A percentile compares a stretch with the other conserved stretches of the same genome.
Evolutionary conservation across 2,797 vertebrate species (phyloP).

Genomic region (Mergus octosetaceus): DNA sequence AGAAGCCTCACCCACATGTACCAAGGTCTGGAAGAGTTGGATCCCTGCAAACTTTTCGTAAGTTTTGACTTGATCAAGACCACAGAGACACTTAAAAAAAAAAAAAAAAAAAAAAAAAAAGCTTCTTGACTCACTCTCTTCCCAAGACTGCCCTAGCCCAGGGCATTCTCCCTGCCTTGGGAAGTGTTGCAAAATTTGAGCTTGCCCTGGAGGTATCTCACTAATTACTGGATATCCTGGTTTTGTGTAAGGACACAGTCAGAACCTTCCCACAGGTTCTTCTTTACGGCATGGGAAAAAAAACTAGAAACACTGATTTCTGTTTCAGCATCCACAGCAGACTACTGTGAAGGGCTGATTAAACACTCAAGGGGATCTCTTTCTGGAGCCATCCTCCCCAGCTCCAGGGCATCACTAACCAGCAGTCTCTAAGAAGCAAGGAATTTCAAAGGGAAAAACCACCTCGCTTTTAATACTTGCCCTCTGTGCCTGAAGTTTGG

Average conservation of each 20-base stretch:
- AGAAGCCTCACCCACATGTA: background rate
- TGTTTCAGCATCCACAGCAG: conserved; percentile 36
- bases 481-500: conserved; percentile 47
- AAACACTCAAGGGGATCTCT: conserved; percentile 51
- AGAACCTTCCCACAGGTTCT: conserved; percentile 67
- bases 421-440: conserved; percentile 10
- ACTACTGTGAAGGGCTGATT: conserved; percentile 40
- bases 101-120: too few relatives aligned
- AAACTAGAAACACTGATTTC: conserved; percentile 22
- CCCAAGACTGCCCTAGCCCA: conserved; percentile 70
- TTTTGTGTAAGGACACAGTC: conserved; percentile 63
- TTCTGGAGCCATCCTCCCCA: conserved; percentile 55
- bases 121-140: conserved; percentile 58
- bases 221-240: conserved; percentile 71
- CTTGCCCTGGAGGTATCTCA: conserved; percentile 47
- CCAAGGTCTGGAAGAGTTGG: background rate
- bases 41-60: background rate
- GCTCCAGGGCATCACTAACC: conserved; percentile 48
- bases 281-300: conserved; percentile 54
- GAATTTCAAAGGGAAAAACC: conserved; percentile 59
- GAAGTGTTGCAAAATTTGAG: conserved; percentile 66
- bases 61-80: conserved; percentile 7
- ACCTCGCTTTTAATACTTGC: conserved; percentile 44
- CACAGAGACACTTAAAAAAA: background rate
- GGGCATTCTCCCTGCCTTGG: conserved; percentile 62